phyloP scores from a whole-genome alignment of 2,888 invertebrate species.

The Fissipunctia ypsillon region DNA sequence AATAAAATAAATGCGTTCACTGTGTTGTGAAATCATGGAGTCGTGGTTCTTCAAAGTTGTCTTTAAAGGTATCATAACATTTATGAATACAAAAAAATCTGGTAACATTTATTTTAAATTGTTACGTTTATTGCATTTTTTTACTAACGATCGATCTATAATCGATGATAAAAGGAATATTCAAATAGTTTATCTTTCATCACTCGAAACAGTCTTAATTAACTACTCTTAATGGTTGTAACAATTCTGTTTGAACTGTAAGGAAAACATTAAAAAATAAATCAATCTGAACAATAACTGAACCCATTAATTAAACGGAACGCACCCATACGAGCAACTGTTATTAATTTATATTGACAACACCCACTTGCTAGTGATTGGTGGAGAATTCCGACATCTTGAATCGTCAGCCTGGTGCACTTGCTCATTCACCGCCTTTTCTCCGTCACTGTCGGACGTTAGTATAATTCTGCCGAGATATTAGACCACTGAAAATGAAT shows the following conservation, averaged over 20 bases:
- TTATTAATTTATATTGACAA: constrained; percentile 3
- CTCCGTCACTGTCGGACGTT: background rate
- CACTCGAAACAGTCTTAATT: no score
- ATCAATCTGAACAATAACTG: background rate
- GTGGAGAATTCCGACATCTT: background rate
- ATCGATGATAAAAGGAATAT: no score
- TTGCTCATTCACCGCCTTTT: background rate
- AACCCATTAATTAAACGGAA: background rate
- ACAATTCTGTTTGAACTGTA: no score
- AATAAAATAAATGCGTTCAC: no score
- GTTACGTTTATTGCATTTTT: background rate
- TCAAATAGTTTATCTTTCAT: no score
- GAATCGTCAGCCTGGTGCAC: background rate
- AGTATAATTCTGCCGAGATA: background rate
- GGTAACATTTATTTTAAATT: no score
- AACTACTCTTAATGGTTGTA: no score
- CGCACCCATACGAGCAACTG: background rate
- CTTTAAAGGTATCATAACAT: background rate
- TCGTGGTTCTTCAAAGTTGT: background rate
- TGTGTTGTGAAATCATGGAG: background rate
- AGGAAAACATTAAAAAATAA: background rate
- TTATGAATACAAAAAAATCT: background rate
- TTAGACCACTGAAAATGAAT: constrained; percentile 13
- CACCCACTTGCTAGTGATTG: constrained; percentile 9
- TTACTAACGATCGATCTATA: no score